Evolutionary conservation across 2,888 invertebrate species (phyloP).

Genomic region (Machimus rusticus): DNA sequence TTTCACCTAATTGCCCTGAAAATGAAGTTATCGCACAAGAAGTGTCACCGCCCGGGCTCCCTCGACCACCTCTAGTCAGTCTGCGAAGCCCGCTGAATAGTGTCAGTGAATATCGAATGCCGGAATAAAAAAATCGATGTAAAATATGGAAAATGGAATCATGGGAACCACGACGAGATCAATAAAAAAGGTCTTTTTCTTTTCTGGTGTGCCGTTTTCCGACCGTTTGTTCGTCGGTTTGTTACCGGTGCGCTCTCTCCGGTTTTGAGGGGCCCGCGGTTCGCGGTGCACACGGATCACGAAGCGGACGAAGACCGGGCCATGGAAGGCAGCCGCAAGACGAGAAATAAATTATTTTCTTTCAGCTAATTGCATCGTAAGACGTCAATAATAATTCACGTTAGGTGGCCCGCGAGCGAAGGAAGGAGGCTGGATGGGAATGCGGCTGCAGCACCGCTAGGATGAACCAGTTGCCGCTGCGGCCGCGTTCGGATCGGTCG

Average conservation of each 20-base stretch:
- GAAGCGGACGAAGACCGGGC: background rate
- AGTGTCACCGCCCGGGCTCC: background rate
- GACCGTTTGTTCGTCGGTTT: background rate
- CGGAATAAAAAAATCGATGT: constrained; percentile 14
- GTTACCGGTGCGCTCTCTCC: background rate
- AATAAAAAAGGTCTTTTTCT: background rate
- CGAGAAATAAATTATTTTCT: background rate
- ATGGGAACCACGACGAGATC: constrained; percentile 5
- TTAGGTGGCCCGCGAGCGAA: background rate
- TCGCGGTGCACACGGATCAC: background rate
- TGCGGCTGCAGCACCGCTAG: constrained; percentile 1
- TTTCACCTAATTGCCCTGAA: constrained; percentile 1
- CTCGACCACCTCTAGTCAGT: background rate
- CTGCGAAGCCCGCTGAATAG: background rate
- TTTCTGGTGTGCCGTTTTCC: background rate
- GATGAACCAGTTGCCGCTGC: constrained; percentile 5
- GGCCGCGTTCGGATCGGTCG: background rate
- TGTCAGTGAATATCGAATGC: constrained; percentile 3
- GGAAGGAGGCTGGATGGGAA: background rate
- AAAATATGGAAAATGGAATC: constrained; percentile 10
- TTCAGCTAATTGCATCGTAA: background rate
- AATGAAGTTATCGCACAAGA: background rate
- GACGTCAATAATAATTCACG: constrained; percentile 17
- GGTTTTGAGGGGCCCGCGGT: background rate
- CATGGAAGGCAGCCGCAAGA: background rate